Evolutionary conservation across 2,888 invertebrate genomes (phyloP), one percentile per base, ranked within the genome.

Genomic region (Limulus polyphemus): DNA sequence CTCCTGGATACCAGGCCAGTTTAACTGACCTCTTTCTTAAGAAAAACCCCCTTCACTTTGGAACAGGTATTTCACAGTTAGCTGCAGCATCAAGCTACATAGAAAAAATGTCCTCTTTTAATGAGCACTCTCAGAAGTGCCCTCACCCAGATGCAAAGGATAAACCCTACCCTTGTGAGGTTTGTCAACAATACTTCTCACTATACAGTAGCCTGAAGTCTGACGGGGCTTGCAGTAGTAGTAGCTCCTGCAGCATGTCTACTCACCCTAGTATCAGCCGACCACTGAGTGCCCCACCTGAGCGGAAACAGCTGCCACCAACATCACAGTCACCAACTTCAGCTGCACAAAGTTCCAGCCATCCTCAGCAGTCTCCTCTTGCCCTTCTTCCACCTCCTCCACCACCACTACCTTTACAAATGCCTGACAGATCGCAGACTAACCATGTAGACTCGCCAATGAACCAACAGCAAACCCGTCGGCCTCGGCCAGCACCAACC

Each of bases 1-100:
- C 66, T 60, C 68, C 67, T 54, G 69, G 69, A 57, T 70, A 70
- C 52, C 70, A 69, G 61, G 67, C 67, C 59, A 69, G 68, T 65
- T 62, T 69, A 1, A 69, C 67, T 17, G 68, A 70, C 58, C 65
- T 70, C 13, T 70, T 69, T 56, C 62, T 69, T 54, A 70, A 70
- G 63, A 69, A 70, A 57, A 70, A 65, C 46, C 64, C 68, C 11
- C 56, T 67, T n/a, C 67, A 67, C 48, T 63, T 67, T 60, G 62
- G 65, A n/a, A 67, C 69, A 49, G 68, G 67, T 2, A 69, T 69
- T 48, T 69, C 69, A 13, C 69, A 70, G 52, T 65, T 68, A 49
- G 69, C 69, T 17, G 69, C 69, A 56, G 68, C 69, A 47, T 68
- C 69, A 16, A 67, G 64, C 60, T 70, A 70, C 54, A 68, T 69